Conservation (phyloP, 2,888 invertebrate species). For the Pachliopta kotzebuea region DNA sequence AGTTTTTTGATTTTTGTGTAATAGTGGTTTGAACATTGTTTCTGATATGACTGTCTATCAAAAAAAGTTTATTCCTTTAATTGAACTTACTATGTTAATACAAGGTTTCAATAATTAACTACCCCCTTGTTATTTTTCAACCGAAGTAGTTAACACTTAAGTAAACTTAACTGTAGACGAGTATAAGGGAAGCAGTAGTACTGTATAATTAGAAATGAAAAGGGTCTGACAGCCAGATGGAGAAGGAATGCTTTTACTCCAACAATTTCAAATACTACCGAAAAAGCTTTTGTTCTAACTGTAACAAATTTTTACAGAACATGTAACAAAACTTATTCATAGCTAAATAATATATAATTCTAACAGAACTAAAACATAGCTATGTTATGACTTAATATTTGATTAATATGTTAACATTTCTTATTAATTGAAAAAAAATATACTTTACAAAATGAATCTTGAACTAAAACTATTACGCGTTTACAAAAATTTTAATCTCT, state of each 20-base stretch:
- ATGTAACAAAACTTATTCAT: not conserved
- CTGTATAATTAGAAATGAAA: constrained; percentile 76
- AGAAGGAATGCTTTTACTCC: constrained; percentile 62
- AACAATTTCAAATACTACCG: constrained; percentile 32
- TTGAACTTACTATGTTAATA: too few species aligned
- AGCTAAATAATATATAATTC: not conserved
- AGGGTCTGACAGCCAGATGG: constrained; percentile 77
- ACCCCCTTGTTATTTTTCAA: not conserved
- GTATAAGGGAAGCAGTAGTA: constrained; percentile 70
- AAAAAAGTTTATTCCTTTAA: too few species aligned
- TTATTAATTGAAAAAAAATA: too few species aligned
- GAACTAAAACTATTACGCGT: too few species aligned
- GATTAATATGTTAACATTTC: too few species aligned
- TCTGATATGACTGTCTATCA: too few species aligned
- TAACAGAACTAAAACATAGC: not conserved
- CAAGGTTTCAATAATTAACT: too few species aligned
- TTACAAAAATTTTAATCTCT: too few species aligned
- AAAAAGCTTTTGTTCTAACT: not conserved
- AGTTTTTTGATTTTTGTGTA: too few species aligned
- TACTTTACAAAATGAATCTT: too few species aligned
- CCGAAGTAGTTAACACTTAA: not conserved
- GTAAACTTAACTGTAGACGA: constrained; percentile 21
- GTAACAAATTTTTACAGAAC: not conserved
- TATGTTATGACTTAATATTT: too few species aligned
- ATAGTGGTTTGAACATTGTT: too few species aligned